Conservation (phyloP, 2,113 vertebrate species). For the Sylvietta virens region DNA sequence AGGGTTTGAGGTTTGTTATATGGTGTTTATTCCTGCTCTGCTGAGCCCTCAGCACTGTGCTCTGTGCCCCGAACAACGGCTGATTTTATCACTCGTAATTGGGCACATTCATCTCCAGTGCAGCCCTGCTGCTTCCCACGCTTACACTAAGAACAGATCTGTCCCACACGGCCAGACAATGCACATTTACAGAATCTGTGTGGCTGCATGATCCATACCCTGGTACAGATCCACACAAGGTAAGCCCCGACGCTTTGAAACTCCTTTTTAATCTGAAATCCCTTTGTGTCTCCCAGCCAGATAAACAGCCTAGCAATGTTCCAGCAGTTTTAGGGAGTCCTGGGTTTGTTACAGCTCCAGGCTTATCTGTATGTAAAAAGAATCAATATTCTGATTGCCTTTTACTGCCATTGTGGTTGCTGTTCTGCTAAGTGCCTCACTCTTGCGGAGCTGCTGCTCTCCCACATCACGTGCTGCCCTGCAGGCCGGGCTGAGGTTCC, state of each 20-base stretch:
- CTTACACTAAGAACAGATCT: background rate
- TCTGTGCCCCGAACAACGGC: background rate
- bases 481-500: background rate
- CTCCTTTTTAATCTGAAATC: constrained; percentile 10
- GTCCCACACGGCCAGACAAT: background rate
- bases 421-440: background rate
- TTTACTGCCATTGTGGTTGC: background rate
- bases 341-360: constrained; percentile 13
- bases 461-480: background rate
- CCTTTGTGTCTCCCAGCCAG: constrained; percentile 24
- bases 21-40: background rate
- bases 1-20: background rate
- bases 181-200: background rate
- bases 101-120: background rate
- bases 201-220: background rate
- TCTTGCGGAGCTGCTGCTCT: background rate
- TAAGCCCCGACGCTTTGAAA: background rate
- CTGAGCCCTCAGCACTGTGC: background rate
- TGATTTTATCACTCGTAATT: background rate
- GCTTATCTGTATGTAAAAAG: constrained; percentile 18
- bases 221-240: background rate
- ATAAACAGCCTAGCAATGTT: constrained; percentile 27
- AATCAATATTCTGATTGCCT: constrained; percentile 50
- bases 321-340: constrained; percentile 4
- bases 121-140: background rate